Evolutionary conservation across 2,113 vertebrate genomes (phyloP), one percentile per base, ranked within the genome.

Genomic region (Mandrillus leucophaeus): DNA sequence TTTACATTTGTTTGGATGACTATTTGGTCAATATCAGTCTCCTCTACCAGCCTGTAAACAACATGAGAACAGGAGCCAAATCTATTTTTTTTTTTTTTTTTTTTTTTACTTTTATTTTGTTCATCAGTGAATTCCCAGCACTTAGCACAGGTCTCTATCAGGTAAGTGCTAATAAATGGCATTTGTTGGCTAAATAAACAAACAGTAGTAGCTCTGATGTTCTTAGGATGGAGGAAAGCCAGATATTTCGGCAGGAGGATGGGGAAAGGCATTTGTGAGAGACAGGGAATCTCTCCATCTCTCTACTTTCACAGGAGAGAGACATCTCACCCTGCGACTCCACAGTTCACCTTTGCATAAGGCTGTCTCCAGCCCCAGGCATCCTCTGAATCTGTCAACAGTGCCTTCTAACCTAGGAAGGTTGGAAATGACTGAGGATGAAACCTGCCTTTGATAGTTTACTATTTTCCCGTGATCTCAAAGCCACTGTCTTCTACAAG

Each of bases 1-100:
- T 96, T 93, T 91, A 82, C 68, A 89, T 93, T 94, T 45, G 32
- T 91, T 82, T 94, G 50, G 40, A 14, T 88, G 30, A 88, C 40
- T 87, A 8, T 80, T 92, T 91, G 40, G 30, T 79, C 45, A 93
- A 27, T 79, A 61, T 13, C 12, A 27, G 43, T 86, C 61, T 93
- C 32, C 1, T 1, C n/a, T 68, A 57, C 17, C 40, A 82, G 82
- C 40, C 57, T 91, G 22, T 79, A 85, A 78, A 73, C 50, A 91
- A 75, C 25, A 64, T n/a, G 40, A 6, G 8, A 75, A 8, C n/a
- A 91, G 8, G 45, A 68, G 72, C 30, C 66, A 59, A 61, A 40
- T 79, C 8, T 57, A 17, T 25, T 89, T 93, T 64, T 59, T 59
- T 52, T 52, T 52, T 59, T 59, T 52, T 52, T 52, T 55, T 50